Conservation (phyloP, 2,113 vertebrate species). For the Catharus fuscescens region DNA sequence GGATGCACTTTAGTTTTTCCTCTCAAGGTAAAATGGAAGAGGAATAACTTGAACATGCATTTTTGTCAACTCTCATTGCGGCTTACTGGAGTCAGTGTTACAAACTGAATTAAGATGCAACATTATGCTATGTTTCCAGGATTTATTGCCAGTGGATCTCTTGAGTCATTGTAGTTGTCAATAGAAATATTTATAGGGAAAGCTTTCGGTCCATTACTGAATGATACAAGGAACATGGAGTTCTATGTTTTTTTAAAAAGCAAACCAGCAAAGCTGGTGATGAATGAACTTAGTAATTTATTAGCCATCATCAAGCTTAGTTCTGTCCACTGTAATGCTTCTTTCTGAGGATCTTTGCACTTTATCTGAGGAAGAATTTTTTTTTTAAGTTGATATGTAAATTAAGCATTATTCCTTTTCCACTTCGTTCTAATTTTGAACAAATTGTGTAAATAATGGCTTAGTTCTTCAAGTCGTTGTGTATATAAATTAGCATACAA, state of each 20-base stretch:
- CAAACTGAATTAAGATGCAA: not conserved
- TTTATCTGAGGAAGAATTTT: not conserved
- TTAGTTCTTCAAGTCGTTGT: not conserved
- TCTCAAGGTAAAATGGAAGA: not conserved
- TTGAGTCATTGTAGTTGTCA: not conserved
- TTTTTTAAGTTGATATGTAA: not conserved
- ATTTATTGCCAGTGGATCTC: not conserved
- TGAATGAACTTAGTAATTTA: not conserved
- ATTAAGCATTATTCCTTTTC: not conserved
- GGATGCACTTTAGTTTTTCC: not conserved
- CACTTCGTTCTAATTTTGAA: not conserved
- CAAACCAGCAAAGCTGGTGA: not conserved
- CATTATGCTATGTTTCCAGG: not conserved
- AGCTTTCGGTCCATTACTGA: not conserved
- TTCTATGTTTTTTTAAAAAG: not conserved
- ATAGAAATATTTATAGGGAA: rapidly evolving
- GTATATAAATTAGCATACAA: not conserved
- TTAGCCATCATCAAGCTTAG: not conserved
- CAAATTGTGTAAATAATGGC: not conserved
- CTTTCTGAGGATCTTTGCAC: not conserved
- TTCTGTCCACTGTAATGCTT: not conserved
- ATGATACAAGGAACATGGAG: not conserved
- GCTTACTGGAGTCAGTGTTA: not conserved
- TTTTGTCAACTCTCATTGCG: not conserved
- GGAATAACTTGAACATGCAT: not conserved